Evolutionary conservation across 2,113 vertebrate species (phyloP), one percentile per base, ranked within the genome.

Genomic region (Panthera leo): DNA sequence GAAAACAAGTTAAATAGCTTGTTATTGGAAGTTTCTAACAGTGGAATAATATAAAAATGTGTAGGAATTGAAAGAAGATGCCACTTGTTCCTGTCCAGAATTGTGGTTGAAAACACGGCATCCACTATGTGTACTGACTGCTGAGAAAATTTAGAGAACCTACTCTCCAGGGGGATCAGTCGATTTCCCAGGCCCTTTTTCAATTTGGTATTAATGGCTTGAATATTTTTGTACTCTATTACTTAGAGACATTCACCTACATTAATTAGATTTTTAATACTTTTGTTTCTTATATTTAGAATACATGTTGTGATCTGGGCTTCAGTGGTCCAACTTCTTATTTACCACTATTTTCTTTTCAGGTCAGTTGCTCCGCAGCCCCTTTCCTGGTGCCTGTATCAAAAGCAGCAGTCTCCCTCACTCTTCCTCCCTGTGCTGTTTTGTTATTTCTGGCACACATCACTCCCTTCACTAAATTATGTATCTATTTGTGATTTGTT

Each of bases 351-450:
- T 21, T 51, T n/a, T 68, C 63, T 73, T 31, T 36, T 53, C 11
- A 9, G 34, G 25, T 67, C 58, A n/a, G 2, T 53, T 80, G 34
- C 4, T 58, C 36, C 16, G 18, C 27, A 55, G 25, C 31, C 2
- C 4, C 25, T 39, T 10, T 42, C 9, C 34, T 51, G 25, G n/a
- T 4, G 23, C 21, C 79, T 84, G 36, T 29, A 16, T 83, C 65
- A n/a, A 42, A 23, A 36, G 1, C 14, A 79, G 1, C 2, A 0
- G 9, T 39, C 36, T 42, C 16, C 10, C 36, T 61, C 14, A 0
- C 0, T n/a, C 27, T 16, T n/a, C 29, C 29, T 61, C 21, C 7
- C 15, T 14, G 3, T 70, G 9, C 27, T 19, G 9, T 51, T 42
- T 18, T 12, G 0, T 45, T 85, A 8, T 19, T 16, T 36, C 9